Percentiles rank a stretch among this genome's conserved stretches.
Evolutionary conservation across 1,140 invertebrate species (phyloP).

Genomic region (Magallana gigas): DNA sequence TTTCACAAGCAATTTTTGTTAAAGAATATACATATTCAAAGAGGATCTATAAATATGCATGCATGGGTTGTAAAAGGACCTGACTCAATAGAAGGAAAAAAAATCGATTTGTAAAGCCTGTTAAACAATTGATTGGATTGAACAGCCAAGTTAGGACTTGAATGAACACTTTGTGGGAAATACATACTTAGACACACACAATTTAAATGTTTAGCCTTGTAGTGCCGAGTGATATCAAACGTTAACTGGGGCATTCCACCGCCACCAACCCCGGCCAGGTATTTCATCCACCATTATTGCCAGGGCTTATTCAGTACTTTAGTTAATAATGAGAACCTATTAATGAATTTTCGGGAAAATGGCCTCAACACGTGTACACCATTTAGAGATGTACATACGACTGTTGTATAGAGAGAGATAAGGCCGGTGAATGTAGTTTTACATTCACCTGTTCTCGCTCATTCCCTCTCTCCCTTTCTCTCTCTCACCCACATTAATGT

Average conservation of each 20-base stretch:
- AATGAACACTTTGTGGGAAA: slow-evolving; percentile 36
- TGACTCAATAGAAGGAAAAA: slow-evolving; percentile 19
- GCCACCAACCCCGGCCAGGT: neutral
- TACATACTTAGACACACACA: slow-evolving; percentile 3
- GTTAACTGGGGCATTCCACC: neutral
- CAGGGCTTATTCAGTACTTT: neutral
- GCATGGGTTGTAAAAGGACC: slow-evolving; percentile 34
- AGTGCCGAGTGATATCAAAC: neutral
- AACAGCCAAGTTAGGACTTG: slow-evolving; percentile 25
- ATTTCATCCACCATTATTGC: neutral
- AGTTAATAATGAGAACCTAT: neutral
- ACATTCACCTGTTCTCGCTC: neutral
- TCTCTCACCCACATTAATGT: slow-evolving; percentile 1
- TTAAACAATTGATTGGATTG: slow-evolving; percentile 36
- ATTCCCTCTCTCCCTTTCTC: neutral
- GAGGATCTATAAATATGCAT: slow-evolving; percentile 32
- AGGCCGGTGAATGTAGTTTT: neutral
- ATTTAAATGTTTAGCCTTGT: neutral
- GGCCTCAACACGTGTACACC: neutral
- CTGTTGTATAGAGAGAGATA: slow-evolving; percentile 36
- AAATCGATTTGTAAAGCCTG: slow-evolving; percentile 37
- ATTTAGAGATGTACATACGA: slow-evolving; percentile 29
- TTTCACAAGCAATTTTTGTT: neutral
- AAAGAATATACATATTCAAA: slow-evolving; percentile 32
- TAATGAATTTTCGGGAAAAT: slow-evolving; percentile 7